Base-by-base conservation (phyloP, 2,888 invertebrate species). In the Falcaria lacertinaria region DNA sequence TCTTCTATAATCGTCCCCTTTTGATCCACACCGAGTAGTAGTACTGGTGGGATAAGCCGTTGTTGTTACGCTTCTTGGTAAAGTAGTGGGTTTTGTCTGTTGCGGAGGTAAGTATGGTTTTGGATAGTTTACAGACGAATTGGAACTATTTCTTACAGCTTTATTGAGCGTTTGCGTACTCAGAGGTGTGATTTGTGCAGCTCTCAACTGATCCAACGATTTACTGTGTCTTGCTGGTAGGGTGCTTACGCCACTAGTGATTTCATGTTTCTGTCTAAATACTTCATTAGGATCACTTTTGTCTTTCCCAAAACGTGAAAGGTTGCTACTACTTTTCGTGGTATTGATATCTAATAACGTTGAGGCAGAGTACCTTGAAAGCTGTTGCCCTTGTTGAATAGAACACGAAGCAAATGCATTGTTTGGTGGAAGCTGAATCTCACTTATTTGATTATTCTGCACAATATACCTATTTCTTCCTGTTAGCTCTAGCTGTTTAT, bases 211-310 rank as follows among this genome's bases (percentile, higher is more conserved):
- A 75, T 96, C 96, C 52, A 96, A 77, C 1, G 95, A 95, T 72
- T 95, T 95, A 74, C 95, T 95, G 66, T 96, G 96, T 43, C 95
- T 89, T 0, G 94, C 92, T 0, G 94, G 93, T 35, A 94, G 69
- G 0, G 91, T 91, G 34, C 87, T 91, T 7, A 89, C 85, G 25
- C 89, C 90, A 48, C 84, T 87, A 8, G 76, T 79, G 33, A 87
- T 79, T 73, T 82, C 81, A 58, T 80, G 82, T 66, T 84, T 84
- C 49, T 80, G 80, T 33, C 67, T 73, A 44, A 81, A 74, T 1
- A 69, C 72, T 64, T 83, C 81, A 45, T 73, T 79, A 15, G 64
- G 59, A 51, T 83, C 73, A 25, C 57, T 57, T 56, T 74, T 77
- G n/a, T 81, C 77, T 57, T 74, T 82, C 25, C 69, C 76, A 32